Base-by-base conservation (phyloP, 2,113 vertebrate genomes). In the Theristicus caerulescens region DNA sequence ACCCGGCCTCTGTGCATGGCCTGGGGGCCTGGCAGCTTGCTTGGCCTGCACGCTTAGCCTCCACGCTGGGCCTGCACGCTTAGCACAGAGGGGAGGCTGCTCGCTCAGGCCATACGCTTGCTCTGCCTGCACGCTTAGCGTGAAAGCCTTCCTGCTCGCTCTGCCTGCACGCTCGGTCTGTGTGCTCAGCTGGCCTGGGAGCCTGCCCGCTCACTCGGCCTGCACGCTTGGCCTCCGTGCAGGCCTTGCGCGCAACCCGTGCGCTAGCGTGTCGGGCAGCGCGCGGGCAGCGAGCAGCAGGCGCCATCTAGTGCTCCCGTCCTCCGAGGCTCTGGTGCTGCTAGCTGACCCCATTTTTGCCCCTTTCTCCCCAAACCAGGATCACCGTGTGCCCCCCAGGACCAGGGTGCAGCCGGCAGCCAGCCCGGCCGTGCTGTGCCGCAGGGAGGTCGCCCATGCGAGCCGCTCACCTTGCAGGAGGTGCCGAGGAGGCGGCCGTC, bases 401-500 rank as follows among this genome's bases (percentile, higher is more conserved):
- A 18, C 5, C 38, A 3, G 32, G 32, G 72, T 3, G 4, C 38
- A 17, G 42, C 44, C 10, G 9, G 52, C 38, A 21, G 36, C 40
- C 46, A 11, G 77, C 44, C 77, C 3, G 13, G n/a, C 49, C 13
- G 0, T 1, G 76, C 74, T 3, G 8, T 8, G 49, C 34, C 8
- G 15, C 17, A 3, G n/a, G 4, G 25, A 15, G 40, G 70, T 15
- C 1, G 4, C 16, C 67, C 36, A 1, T 0, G 58, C 6, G 17
- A 59, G 65, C 34, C 5, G 78, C 97, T 98, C 93, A 99, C 99
- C 99, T 99, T 99, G 97, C 99, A 99, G 36, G 98, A 98, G 4
- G 99, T 98, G 49, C 98, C 99, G 27, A 99, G 94, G 25, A 99
- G 97, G 36, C 94, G 97, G 15, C 99, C 99, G 0, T 99, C 99